Percentiles rank a stretch among this genome's conserved stretches.
These are phyloP conservation scores for Microtus montanus DNA, from an alignment of 2,113 vertebrate species.

Conservation along the genomic window DNA sequence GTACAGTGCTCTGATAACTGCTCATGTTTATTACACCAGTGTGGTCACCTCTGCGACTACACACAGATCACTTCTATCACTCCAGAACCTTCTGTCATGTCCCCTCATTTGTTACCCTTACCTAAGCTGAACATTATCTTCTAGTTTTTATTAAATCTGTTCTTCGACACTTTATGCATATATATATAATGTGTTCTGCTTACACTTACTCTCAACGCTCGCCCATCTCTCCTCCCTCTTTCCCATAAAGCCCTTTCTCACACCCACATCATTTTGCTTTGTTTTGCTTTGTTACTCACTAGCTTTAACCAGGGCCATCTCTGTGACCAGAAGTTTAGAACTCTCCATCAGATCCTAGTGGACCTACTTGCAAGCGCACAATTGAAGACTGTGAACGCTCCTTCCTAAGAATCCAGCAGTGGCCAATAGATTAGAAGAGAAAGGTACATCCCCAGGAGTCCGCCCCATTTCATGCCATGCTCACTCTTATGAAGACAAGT, in stretches of 20 bases:
- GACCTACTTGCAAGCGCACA: neutral
- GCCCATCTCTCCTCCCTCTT: neutral
- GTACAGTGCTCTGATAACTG: neutral
- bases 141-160: neutral
- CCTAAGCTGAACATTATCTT: neutral
- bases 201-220: too few relatives aligned
- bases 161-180: neutral
- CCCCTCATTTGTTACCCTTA: neutral
- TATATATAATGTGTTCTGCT: neutral
- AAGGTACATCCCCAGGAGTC: neutral
- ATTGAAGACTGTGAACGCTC: neutral
- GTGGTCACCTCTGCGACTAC: neutral
- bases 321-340: neutral
- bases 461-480: neutral
- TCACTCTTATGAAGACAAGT: neutral
- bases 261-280: neutral
- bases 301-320: neutral
- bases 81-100: neutral
- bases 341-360: neutral
- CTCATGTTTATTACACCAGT: neutral
- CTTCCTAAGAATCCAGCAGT: neutral
- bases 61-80: neutral
- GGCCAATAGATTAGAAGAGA: neutral
- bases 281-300: neutral
- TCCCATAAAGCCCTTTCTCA: neutral